phyloP scores from a whole-genome alignment of 1,140 invertebrate species.

The Kradibia gibbosae region DNA sequence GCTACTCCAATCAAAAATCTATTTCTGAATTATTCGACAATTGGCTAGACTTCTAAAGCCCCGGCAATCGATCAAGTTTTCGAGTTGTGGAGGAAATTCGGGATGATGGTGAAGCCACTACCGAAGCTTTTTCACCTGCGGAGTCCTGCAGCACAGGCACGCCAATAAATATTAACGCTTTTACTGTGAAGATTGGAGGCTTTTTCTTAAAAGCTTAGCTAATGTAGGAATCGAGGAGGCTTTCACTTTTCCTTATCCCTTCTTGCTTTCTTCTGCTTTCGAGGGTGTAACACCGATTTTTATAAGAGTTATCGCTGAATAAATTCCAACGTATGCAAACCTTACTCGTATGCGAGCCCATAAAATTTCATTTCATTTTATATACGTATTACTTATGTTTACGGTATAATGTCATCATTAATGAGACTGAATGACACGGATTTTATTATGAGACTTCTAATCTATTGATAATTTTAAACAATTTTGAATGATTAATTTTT shows the following conservation, averaged over 20 bases:
- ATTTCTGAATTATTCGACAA: conserved; percentile 38
- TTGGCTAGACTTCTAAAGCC: neutral
- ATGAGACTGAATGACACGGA: too few relatives aligned
- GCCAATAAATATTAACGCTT: neutral
- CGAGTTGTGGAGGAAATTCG: neutral
- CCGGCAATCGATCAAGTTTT: conserved; percentile 23
- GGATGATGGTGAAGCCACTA: too few relatives aligned
- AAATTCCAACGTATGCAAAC: too few relatives aligned
- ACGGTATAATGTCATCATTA: neutral
- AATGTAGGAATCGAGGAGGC: neutral
- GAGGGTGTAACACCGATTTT: neutral
- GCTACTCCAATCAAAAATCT: conserved; percentile 34
- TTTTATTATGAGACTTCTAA: too few relatives aligned
- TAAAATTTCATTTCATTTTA: neutral
- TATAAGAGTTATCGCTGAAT: neutral
- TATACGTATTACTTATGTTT: neutral
- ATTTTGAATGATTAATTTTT: too few relatives aligned
- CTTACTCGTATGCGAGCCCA: neutral
- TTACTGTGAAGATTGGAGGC: neutral
- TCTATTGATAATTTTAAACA: too few relatives aligned
- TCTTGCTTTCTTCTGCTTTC: neutral
- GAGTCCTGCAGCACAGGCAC: too few relatives aligned
- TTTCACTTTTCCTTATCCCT: neutral
- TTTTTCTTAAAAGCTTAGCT: neutral
- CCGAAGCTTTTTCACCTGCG: too few relatives aligned